Base-by-base conservation (phyloP, 1,140 invertebrate genomes). In the Drosophila pseudoobscura region DNA sequence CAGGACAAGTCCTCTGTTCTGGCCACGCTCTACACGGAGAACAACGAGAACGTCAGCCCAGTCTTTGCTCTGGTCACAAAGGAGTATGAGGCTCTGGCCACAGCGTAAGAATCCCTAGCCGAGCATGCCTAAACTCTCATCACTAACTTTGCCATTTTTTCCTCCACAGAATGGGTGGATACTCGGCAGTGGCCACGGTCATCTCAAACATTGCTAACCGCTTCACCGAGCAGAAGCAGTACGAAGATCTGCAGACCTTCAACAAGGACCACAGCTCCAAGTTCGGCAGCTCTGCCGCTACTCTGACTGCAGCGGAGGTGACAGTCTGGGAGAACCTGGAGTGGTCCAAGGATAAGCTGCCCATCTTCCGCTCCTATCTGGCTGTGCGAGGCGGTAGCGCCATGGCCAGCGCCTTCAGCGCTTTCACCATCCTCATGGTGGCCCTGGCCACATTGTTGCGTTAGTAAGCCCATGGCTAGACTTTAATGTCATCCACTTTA, bases 21-120 rank as follows among this genome's bases (percentile, higher is more conserved):
- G 13, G 68, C 69, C 29, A 83, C 89, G 0, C 91, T 94, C 13
- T 92, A 93, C 55, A 80, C 82, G 7, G 74, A 88, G 44, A 91
- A 92, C 56, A 88, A 91, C 39, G 87, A 91, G 41, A 93, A 93
- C 51, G 76, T 93, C 11, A 66, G 91, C 35, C 68, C 91, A 0
- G 91, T 92, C 3, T 85, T 94, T n/a, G 77, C 93, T 6, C 93
- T 94, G 66, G 89, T 94, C 13, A 71, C 83, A 11, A 29, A 73
- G 1, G 83, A 92, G 56, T 76, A 82, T 39, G 54, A 84, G 0
- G 49, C 85, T 2, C 91, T 94, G 29, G 63, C 80, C 9, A 46
- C 72, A 2, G 91, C 93, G 93, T 94, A 91, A 92, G 93, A 92
- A n/a, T 2, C 3, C 35, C 3, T 65, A 39, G 11, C 24, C 45